A percentile compares a stretch with the other conserved stretches of the same genome.
Evolutionary conservation across 2,113 vertebrate genomes (phyloP).

Genomic region (Pseudorhombus dupliciocellatus): DNA sequence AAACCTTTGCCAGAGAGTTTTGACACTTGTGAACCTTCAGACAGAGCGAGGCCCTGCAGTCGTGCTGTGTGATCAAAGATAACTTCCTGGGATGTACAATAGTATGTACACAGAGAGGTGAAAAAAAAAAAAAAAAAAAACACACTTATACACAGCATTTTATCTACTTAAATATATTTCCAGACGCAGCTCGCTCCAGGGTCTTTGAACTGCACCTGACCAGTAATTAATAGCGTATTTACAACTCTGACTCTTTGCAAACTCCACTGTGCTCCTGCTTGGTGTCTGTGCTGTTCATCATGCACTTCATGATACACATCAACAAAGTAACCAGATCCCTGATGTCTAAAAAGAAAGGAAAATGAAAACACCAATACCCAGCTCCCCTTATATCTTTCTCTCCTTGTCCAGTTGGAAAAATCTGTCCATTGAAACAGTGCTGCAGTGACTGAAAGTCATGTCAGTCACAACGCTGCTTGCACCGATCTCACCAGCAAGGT

Average conservation of each 20-base stretch:
- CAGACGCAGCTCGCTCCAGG: conserved; percentile 21
- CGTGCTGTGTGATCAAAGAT: background rate
- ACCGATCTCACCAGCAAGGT: conserved; percentile 17
- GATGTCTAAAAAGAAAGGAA: conserved; percentile 31
- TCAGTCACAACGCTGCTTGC: conserved; percentile 22
- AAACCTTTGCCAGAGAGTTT: conserved; percentile 12
- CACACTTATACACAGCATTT: conserved; percentile 13
- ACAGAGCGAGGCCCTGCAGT: conserved; percentile 6
- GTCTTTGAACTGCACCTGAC: background rate
- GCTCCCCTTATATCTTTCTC: background rate
- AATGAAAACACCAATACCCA: background rate
- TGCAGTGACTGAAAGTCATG: conserved; percentile 8
- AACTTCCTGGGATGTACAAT: background rate
- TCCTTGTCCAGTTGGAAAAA: conserved; percentile 3
- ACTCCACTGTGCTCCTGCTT: conserved; percentile 26
- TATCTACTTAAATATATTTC: conserved; percentile 22
- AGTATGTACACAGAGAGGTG: conserved; percentile 12
- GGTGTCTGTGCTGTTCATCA: conserved; percentile 40
- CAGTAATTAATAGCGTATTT: conserved; percentile 60
- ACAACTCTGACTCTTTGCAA: conserved; percentile 36
- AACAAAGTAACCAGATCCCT: conserved; percentile 50
- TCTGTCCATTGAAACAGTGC: conserved; percentile 9
- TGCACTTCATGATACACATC: conserved; percentile 21
- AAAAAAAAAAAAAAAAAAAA: background rate
- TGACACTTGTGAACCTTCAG: conserved; percentile 3